These are phyloP conservation scores for Prietella phreatophila DNA, from an alignment of 2,113 vertebrate genomes.

Conservation along the genomic window DNA sequence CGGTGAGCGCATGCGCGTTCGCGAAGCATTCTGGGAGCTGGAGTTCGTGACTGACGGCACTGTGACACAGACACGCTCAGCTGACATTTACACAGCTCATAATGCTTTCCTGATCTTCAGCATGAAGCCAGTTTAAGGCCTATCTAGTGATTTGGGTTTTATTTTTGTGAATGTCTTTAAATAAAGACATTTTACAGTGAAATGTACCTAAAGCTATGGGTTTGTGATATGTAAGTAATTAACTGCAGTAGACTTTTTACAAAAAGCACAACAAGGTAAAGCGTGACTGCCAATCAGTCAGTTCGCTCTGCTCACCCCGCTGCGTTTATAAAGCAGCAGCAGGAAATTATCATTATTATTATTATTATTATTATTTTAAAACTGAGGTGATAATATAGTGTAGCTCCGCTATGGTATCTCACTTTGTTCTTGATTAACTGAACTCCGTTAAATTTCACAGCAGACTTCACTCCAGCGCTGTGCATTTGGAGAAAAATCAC, in stretches of 20 bases:
- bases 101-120: conserved; percentile 6
- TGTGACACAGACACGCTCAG: not conserved
- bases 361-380: conserved; percentile 39
- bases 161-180: not conserved
- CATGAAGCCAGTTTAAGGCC: not conserved
- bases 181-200: not conserved
- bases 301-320: not conserved
- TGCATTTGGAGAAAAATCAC: conserved; percentile 59
- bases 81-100: not conserved
- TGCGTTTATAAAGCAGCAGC: conserved; percentile 19
- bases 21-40: no score
- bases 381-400: conserved; percentile 69
- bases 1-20: no score
- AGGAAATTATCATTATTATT: not conserved
- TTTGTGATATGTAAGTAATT: not conserved
- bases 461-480: conserved; percentile 64
- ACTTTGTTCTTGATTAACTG: conserved; percentile 69
- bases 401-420: conserved; percentile 58
- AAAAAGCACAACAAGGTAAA: not conserved
- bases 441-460: conserved; percentile 67
- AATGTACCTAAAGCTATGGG: not conserved
- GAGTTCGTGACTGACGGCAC: no score
- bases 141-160: not conserved
- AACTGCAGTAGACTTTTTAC: conserved; percentile 9
- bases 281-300: not conserved